phyloP scores from a whole-genome alignment of 1,140 invertebrate genomes.

The Drosophila nebulosa region DNA sequence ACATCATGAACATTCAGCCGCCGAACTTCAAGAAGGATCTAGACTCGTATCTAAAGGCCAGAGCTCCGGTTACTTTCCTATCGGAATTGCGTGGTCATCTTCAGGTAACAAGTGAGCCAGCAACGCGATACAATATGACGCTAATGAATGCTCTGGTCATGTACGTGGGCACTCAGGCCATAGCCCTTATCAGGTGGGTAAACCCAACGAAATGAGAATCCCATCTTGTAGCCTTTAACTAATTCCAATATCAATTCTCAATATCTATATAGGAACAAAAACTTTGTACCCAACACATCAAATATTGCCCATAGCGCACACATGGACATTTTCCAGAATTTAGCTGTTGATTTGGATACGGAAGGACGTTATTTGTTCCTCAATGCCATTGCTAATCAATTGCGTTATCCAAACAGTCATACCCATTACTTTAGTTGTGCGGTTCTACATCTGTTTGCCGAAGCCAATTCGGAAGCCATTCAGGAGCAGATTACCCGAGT shows the following conservation, averaged over 20 bases:
- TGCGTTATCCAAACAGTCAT: slow-evolving; percentile 99
- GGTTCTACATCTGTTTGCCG: slow-evolving; percentile 97
- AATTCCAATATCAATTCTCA: no score
- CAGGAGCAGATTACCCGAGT: slow-evolving; percentile 95
- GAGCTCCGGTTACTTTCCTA: slow-evolving; percentile 97
- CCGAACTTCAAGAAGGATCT: slow-evolving; percentile 95
- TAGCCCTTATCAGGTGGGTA: slow-evolving; percentile 86
- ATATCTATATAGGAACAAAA: slow-evolving; percentile 86
- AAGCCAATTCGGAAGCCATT: slow-evolving; percentile 98
- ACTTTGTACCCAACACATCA: slow-evolving; percentile 95
- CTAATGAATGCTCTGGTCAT: slow-evolving; percentile 98
- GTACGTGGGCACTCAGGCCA: slow-evolving; percentile 98
- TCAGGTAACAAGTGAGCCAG: slow-evolving; percentile 92
- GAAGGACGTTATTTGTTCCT: slow-evolving; percentile 98
- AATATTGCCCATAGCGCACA: slow-evolving; percentile 98
- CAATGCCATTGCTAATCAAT: slow-evolving; percentile 98
- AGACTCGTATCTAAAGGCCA: slow-evolving; percentile 96
- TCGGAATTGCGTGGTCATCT: slow-evolving; percentile 94
- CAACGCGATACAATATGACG: slow-evolving; percentile 96
- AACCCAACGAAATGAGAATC: no score
- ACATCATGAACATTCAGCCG: slow-evolving; percentile 92
- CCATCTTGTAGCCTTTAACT: no score
- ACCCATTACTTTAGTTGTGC: slow-evolving; percentile 99
- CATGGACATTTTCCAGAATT: slow-evolving; percentile 99
- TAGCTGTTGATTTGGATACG: slow-evolving; percentile 98